phyloP scores from a whole-genome alignment of 64 coral and sea anemone species.

The Montipora foliosa region DNA sequence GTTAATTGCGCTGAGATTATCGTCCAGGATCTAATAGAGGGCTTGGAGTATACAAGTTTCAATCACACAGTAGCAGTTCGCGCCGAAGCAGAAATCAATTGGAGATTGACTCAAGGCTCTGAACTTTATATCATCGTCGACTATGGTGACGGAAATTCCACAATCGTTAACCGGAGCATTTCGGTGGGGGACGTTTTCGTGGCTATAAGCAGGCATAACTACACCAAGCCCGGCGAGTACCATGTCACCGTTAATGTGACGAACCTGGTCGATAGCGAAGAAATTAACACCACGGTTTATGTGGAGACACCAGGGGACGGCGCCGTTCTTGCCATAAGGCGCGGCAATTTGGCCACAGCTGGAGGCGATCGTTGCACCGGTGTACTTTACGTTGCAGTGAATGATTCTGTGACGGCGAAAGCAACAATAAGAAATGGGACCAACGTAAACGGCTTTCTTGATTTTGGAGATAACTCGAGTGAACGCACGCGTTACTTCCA shows the following conservation, averaged over 20 bases:
- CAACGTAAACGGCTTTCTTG: conserved; percentile 12
- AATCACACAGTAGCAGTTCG: no score
- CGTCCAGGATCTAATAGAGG: no score
- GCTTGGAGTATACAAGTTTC: no score
- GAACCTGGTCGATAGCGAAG: conserved; percentile 29
- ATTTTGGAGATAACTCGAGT: conserved; percentile 37
- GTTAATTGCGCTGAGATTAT: background rate
- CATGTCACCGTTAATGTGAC: background rate
- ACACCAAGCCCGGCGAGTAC: conserved; percentile 49
- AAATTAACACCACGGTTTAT: conserved; percentile 15
- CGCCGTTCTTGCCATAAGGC: no score
- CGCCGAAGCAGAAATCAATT: no score
- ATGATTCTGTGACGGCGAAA: conserved; percentile 25
- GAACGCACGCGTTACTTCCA: background rate
- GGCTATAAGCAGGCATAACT: conserved; percentile 51
- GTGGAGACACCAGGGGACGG: background rate
- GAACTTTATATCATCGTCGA: no score
- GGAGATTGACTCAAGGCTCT: no score
- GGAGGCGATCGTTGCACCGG: background rate
- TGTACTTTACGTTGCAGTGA: conserved; percentile 28
- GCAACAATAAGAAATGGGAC: conserved; percentile 3
- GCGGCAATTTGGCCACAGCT: background rate
- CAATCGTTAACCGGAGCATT: background rate
- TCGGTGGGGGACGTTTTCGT: conserved; percentile 24
- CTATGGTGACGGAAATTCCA: background rate